Base-by-base conservation (phyloP, 2,797 vertebrate species). In the Perodicticus potto region DNA sequence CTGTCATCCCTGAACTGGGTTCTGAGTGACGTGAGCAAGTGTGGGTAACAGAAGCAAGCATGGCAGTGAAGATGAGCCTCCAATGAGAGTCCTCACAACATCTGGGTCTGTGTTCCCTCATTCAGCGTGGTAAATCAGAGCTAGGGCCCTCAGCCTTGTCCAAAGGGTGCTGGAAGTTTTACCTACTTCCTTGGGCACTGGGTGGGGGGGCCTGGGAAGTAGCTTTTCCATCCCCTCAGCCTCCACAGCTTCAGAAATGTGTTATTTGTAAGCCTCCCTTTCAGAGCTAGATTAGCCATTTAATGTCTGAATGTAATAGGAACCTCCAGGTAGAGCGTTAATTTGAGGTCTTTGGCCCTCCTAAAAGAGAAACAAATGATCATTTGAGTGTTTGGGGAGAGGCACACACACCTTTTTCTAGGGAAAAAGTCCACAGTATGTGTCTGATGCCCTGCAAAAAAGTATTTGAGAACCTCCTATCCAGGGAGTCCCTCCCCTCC, bases 221-320 rank as follows among this genome's bases (percentile, higher is more conserved):
- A 13, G 14, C 57, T 95, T 34, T 86, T 63, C 80, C 84, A 55
- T 49, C 49, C 40, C 29, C 32, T 77, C 29, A 67, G 87, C 70
- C 43, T 53, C 83, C 25, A 4, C 40, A 45, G 91, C 87, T 70
- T 86, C 57, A 63, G 83, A 88, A 89, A 45, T 14, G 1, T 34
- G 10, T 6, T 65, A 22, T 61, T 34, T 40, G 7, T 61, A 37
- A 78, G 61, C 40, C 70, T 89, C 20, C 40, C 14, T 78, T 77
- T 91, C 63, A 84, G 37, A 91, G 43, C 37, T 32, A 7, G 57
- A 59, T 34, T 67, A 91, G n/a, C 84, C 27, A n/a, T 69, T 78
- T 77, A 43, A 11, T 49, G 3, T 65, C 49, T 93, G 69, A 72
- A 74, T 34, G 63, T 59, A 65, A 78, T 11, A 65, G 73, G 78